Conservation (phyloP, 30 jellyfish, hydroid and myxozoan species). For the Morbakka virulenta region DNA sequence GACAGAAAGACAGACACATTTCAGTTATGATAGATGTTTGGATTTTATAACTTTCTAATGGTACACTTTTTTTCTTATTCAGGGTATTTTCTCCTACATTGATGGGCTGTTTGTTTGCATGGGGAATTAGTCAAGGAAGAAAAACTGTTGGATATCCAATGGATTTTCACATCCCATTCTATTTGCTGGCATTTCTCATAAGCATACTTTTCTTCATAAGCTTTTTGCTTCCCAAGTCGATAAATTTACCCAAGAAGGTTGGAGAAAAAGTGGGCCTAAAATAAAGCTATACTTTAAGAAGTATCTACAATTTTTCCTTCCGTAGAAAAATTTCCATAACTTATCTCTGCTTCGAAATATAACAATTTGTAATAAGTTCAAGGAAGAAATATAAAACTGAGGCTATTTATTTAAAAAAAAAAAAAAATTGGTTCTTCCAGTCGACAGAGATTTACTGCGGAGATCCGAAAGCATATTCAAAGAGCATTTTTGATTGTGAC, state of each 20-base stretch:
- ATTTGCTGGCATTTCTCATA: constrained; percentile 41
- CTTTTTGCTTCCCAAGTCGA: constrained; percentile 61
- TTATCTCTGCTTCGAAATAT: too few relatives aligned
- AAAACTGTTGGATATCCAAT: constrained; percentile 62
- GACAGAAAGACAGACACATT: too few relatives aligned
- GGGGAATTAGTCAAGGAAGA: constrained; percentile 65
- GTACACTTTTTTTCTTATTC: background rate
- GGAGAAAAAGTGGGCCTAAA: background rate
- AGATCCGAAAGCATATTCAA: too few relatives aligned
- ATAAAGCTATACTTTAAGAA: too few relatives aligned
- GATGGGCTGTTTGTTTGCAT: constrained; percentile 83
- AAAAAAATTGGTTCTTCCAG: too few relatives aligned
- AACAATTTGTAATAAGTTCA: too few relatives aligned
- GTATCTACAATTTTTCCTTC: background rate
- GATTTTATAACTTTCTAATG: too few relatives aligned
- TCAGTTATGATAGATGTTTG: too few relatives aligned
- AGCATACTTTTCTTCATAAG: constrained; percentile 11
- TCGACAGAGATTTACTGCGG: too few relatives aligned
- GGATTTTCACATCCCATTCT: constrained; percentile 72
- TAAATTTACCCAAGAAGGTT: constrained; percentile 53
- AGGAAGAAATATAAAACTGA: too few relatives aligned
- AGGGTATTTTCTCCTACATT: constrained; percentile 89
- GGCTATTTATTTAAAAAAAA: too few relatives aligned
- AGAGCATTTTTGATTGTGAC: too few relatives aligned
- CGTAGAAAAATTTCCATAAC: background rate